Evolutionary conservation across 2,797 vertebrate genomes (phyloP).

Genomic region (Megaceryle alcyon): DNA sequence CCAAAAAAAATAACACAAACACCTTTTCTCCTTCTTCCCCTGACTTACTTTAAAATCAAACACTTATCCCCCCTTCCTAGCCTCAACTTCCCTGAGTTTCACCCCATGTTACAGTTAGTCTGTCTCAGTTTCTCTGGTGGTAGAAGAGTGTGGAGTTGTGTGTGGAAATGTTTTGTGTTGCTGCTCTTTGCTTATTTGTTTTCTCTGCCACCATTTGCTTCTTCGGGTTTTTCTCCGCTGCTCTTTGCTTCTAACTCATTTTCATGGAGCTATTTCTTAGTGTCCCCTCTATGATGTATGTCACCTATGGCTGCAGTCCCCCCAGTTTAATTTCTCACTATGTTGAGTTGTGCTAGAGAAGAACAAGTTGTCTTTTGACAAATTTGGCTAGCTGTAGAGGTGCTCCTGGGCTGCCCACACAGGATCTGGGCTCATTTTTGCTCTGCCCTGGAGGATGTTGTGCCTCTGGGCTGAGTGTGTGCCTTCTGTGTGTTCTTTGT

Average conservation of each 20-base stretch:
- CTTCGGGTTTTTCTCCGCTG: neutral
- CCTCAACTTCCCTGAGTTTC: neutral
- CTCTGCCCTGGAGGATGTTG: neutral
- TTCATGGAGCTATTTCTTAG: neutral
- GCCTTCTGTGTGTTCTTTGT: neutral
- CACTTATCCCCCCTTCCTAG: neutral
- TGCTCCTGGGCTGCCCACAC: neutral
- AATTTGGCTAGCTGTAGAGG: neutral
- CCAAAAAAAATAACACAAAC: neutral
- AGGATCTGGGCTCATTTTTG: neutral
- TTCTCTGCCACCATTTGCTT: neutral
- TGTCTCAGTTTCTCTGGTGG: neutral
- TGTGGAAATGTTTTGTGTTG: neutral
- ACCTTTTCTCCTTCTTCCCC: neutral
- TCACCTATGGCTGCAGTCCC: neutral
- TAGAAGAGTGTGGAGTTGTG: neutral
- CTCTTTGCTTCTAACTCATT: neutral
- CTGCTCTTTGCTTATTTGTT: neutral
- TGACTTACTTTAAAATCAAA: neutral
- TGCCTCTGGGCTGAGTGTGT: neutral
- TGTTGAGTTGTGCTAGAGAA: neutral
- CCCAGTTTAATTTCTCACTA: neutral
- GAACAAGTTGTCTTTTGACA: neutral
- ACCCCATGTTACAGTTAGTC: neutral
- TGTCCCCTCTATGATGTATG: accelerated